Evolutionary conservation across 2,888 invertebrate genomes (phyloP).

Genomic region (Caenorhabditis sp.): DNA sequence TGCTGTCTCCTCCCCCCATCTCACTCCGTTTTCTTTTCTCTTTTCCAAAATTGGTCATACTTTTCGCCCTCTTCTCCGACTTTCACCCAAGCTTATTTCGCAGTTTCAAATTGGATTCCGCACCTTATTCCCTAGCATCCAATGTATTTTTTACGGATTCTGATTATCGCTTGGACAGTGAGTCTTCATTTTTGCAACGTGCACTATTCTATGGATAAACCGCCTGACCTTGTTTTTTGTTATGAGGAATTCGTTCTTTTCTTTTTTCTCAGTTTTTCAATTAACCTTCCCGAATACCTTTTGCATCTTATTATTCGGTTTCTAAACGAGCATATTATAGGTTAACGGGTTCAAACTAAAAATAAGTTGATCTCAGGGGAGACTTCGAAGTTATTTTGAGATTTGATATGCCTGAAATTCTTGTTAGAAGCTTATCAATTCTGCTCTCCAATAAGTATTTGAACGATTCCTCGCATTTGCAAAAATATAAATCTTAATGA

Average conservation of each 20-base stretch:
- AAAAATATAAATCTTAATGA: too few relatives aligned
- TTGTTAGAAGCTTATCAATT: too few relatives aligned
- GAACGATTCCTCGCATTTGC: too few relatives aligned
- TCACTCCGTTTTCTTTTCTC: slow-evolving; percentile 56
- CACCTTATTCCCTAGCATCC: slow-evolving; percentile 2
- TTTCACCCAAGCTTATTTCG: slow-evolving; percentile 49
- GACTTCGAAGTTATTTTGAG: too few relatives aligned
- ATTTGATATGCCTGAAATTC: too few relatives aligned
- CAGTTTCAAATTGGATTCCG: slow-evolving; percentile 50
- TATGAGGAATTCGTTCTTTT: slow-evolving; percentile 7
- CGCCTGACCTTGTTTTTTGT: background rate
- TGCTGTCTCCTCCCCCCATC: slow-evolving; percentile 4
- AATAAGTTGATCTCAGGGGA: background rate
- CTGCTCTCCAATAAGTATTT: too few relatives aligned
- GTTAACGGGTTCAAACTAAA: background rate
- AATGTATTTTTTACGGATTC: slow-evolving; percentile 61
- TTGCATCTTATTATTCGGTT: background rate
- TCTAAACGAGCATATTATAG: background rate
- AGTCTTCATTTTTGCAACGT: slow-evolving; percentile 22
- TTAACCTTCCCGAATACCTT: slow-evolving; percentile 1
- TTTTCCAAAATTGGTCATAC: slow-evolving; percentile 58
- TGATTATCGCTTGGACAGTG: slow-evolving; percentile 63
- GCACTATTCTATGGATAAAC: background rate
- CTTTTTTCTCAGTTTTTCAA: slow-evolving; percentile 24
- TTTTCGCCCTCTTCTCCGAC: slow-evolving; percentile 42